Evolutionary conservation across 2,797 vertebrate species (phyloP).

Genomic region (Labroides dimidiatus): DNA sequence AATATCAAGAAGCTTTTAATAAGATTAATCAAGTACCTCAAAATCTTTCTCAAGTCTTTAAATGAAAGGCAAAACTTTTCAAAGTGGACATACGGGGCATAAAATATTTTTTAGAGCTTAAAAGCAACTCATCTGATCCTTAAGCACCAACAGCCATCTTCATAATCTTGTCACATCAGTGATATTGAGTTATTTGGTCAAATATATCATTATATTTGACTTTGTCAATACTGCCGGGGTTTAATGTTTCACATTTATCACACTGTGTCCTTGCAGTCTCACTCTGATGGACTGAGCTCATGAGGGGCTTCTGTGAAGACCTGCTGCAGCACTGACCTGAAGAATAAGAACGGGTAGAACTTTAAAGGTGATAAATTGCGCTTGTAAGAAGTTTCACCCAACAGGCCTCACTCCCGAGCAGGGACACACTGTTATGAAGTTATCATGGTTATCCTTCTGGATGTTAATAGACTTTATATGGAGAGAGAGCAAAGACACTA

Average conservation of each 20-base stretch:
- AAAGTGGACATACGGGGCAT: neutral
- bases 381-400: conserved; percentile 20
- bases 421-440: conserved; percentile 21
- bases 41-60: no score
- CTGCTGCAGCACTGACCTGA: conserved; percentile 29
- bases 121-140: conserved; percentile 8
- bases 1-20: no score
- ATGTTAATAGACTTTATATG: conserved; percentile 53
- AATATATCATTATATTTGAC: conserved; percentile 49
- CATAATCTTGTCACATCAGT: conserved; percentile 6
- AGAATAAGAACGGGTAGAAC: conserved; percentile 28
- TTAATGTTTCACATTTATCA: conserved; percentile 32
- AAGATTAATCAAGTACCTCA: no score
- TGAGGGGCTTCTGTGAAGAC: conserved; percentile 26
- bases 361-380: conserved; percentile 36
- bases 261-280: conserved; percentile 25
- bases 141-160: neutral
- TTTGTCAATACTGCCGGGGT: conserved; percentile 33
- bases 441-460: conserved; percentile 37
- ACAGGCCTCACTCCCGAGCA: conserved; percentile 6
- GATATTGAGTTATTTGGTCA: conserved; percentile 37
- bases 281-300: conserved; percentile 22
- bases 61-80: neutral
- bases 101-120: neutral
- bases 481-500: conserved; percentile 40